phyloP scores from a whole-genome alignment of 2,888 invertebrate species.

The Torymus aiolomorphi region DNA sequence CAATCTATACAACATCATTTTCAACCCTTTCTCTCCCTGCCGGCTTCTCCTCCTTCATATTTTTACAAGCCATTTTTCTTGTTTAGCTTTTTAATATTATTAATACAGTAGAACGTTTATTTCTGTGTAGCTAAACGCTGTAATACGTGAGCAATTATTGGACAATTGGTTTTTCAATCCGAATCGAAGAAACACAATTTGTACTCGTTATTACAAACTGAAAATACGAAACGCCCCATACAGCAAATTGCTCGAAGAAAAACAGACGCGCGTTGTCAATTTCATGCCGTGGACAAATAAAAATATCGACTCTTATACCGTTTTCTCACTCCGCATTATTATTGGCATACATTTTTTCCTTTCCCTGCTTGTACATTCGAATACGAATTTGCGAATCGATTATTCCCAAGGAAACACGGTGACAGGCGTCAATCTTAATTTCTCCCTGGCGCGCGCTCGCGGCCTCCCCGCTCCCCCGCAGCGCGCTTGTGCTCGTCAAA shows the following conservation, averaged over 20 bases:
- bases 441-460: conserved; percentile 2
- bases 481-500: conserved; percentile 46
- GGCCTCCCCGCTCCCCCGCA: not conserved
- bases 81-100: too few species aligned
- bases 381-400: conserved; percentile 46
- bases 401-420: conserved; percentile 51
- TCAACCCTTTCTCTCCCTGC: not conserved
- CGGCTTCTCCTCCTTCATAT: not conserved
- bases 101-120: too few species aligned
- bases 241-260: too few species aligned
- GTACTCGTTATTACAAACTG: too few species aligned
- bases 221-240: too few species aligned
- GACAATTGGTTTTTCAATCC: too few species aligned
- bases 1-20: conserved; percentile 9
- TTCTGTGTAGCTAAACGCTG: too few species aligned
- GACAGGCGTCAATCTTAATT: conserved; percentile 55
- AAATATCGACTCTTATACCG: too few species aligned
- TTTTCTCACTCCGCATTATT: not conserved
- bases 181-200: too few species aligned
- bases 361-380: not conserved
- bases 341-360: conserved; percentile 21
- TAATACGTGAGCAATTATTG: too few species aligned
- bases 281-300: too few species aligned
- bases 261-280: too few species aligned
- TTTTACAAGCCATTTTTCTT: conserved; percentile 22